Percentiles rank a stretch among this genome's conserved stretches.
Evolutionary conservation across 2,113 vertebrate species (phyloP).

Genomic region (Dissostichus mawsoni): DNA sequence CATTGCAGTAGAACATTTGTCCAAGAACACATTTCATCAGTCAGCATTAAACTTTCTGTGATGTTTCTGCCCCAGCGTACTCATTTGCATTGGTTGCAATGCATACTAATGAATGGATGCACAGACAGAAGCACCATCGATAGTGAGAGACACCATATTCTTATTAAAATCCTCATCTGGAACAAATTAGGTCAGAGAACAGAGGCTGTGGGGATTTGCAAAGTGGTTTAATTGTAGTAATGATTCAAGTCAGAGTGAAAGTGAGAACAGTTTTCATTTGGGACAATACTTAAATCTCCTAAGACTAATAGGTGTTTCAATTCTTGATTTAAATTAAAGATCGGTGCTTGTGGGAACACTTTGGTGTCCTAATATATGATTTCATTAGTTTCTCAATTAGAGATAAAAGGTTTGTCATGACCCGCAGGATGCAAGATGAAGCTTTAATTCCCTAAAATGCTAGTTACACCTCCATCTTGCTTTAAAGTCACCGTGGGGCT

Average conservation of each 20-base stretch:
- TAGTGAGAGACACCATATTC: not conserved
- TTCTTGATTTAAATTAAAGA: not conserved
- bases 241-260: constrained; percentile 39
- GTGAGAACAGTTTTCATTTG: constrained; percentile 15
- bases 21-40: not conserved
- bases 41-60: not conserved
- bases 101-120: constrained; percentile 1
- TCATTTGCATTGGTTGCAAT: not conserved
- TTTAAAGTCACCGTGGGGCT: not conserved
- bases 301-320: constrained; percentile 2
- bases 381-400: not conserved
- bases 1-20: not conserved
- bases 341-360: not conserved
- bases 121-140: not conserved
- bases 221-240: constrained; percentile 32
- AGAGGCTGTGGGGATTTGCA: constrained; percentile 12
- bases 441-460: not conserved
- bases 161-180: constrained; percentile 34
- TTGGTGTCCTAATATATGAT: not conserved
- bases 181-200: constrained; percentile 29
- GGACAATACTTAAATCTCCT: not conserved
- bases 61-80: not conserved
- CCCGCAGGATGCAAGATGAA: not conserved
- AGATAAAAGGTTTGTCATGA: not conserved
- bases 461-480: not conserved